Evolutionary conservation across 2,888 invertebrate species (phyloP), one percentile per base, ranked within the genome.

Genomic region (Eupithecia vulgata): DNA sequence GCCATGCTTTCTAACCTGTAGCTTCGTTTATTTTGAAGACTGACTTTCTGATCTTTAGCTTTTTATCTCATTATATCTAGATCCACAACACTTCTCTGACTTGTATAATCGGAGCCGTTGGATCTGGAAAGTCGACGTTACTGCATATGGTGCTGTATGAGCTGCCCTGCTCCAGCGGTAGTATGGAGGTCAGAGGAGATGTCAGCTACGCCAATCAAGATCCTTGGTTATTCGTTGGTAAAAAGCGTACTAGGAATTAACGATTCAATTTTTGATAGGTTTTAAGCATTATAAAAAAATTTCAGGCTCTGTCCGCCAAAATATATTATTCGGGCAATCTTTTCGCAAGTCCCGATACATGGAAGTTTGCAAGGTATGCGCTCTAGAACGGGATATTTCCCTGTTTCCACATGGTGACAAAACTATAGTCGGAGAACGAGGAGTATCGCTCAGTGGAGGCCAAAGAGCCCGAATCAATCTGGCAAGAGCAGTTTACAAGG

Each of bases 321-420:
- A 99, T 87, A 98, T 99, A 80, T 89, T 98, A 0, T 99, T 99
- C 87, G 99, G 99, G 0, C 95, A 95, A 84, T 95, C 95, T 78
- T 96, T 95, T 94, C 95, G 87, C 68, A 93, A 89, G 73, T 76
- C 89, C 15, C 95, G 95, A 30, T 97, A 95, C 82, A 96, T 95
- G 90, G 95, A 96, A 86, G 96, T 96, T 25, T 92, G 98, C 45
- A 96, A 95, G 83, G 96, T 96, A 0, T 97, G 97, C 87, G 96
- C 97, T 15, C 91, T 97, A 35, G 96, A 96, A 83, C 91, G 96
- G 80, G 98, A 98, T 83, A 96, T 98, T 78, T 95, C 95, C 5
- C 90, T 97, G 68, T 95, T 98, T 81, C 97, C 97, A 15, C 96
- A 96, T 80, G 97, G 97, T 0, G 98, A 98, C 86, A 96, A 96